Conservation (phyloP, 2,113 vertebrate genomes). For the Garra rufa region DNA sequence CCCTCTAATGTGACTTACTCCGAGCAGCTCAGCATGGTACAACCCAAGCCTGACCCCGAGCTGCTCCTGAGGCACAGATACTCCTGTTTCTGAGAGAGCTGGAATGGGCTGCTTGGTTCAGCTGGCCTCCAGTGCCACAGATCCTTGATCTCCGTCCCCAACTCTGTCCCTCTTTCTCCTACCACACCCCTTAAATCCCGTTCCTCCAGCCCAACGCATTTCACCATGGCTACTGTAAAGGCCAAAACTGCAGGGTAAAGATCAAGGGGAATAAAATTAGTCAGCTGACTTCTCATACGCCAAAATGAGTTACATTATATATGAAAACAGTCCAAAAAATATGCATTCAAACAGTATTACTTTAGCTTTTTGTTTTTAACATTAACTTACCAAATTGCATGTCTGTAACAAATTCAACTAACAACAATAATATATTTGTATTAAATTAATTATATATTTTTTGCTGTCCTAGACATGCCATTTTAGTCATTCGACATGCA, state of each 20-base stretch:
- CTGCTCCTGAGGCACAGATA: constrained; percentile 80
- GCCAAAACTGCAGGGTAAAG: constrained; percentile 43
- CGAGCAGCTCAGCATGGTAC: constrained; percentile 77
- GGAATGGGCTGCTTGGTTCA: constrained; percentile 34
- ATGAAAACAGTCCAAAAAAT: no score
- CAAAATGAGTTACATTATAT: neutral
- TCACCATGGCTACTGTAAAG: constrained; percentile 49
- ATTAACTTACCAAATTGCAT: neutral
- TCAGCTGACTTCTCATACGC: neutral
- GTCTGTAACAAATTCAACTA: no score
- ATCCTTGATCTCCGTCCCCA: neutral
- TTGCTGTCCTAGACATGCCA: neutral
- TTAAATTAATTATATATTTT: neutral
- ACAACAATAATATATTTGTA: neutral
- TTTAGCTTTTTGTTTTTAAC: neutral
- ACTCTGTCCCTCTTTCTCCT: neutral
- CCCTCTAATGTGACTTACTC: constrained; percentile 53
- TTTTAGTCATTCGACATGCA: neutral
- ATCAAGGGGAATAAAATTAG: constrained; percentile 6
- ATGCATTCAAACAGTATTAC: neutral
- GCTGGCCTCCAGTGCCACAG: constrained; percentile 44
- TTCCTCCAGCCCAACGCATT: constrained; percentile 42
- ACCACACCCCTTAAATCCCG: constrained; percentile 4
- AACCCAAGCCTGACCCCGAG: constrained; percentile 75
- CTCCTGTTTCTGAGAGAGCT: constrained; percentile 76